Conservation (phyloP, 37 sponge, comb jelly and placozoan species). For the Diacarnus erythraeanus region DNA sequence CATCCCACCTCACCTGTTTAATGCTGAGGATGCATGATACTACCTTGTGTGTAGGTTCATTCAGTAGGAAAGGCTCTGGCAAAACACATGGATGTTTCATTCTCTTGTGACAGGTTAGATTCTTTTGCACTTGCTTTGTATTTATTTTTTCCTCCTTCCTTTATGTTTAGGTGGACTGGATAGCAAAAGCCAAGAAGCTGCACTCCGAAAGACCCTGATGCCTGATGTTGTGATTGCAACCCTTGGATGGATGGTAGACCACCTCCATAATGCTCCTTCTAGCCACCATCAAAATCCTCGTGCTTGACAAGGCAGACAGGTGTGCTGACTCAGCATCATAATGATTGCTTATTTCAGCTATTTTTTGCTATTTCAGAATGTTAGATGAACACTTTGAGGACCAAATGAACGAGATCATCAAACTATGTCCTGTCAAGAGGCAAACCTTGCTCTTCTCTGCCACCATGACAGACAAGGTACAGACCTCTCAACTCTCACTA, state of each 20-base stretch:
- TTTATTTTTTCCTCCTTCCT: background rate
- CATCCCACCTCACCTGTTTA: background rate
- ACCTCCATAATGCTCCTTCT: conserved; percentile 97
- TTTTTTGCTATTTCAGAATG: conserved; percentile 64
- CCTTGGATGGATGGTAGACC: conserved; percentile 95
- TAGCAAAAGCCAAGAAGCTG: conserved; percentile 82
- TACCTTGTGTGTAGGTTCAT: conserved; percentile 47
- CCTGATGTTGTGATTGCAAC: conserved; percentile 96
- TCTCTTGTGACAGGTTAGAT: conserved; percentile 76
- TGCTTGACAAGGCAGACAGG: conserved; percentile 98
- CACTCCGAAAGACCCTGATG: conserved; percentile 77
- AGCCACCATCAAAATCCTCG: conserved; percentile 85
- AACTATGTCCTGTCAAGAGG: conserved; percentile 76
- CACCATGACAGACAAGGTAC: conserved; percentile 98
- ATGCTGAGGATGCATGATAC: background rate
- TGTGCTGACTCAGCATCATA: conserved; percentile 9
- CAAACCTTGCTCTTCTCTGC: conserved; percentile 99
- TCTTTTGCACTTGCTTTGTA: background rate
- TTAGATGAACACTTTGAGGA: conserved; percentile 96
- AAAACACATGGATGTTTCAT: conserved; percentile 60
- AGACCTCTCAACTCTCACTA: no score
- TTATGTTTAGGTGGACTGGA: conserved; percentile 88
- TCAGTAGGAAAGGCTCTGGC: conserved; percentile 78
- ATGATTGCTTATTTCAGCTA: background rate
- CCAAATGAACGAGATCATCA: conserved; percentile 94